Evolutionary conservation across 2,888 invertebrate species (phyloP).

Genomic region (Lypha dubia): DNA sequence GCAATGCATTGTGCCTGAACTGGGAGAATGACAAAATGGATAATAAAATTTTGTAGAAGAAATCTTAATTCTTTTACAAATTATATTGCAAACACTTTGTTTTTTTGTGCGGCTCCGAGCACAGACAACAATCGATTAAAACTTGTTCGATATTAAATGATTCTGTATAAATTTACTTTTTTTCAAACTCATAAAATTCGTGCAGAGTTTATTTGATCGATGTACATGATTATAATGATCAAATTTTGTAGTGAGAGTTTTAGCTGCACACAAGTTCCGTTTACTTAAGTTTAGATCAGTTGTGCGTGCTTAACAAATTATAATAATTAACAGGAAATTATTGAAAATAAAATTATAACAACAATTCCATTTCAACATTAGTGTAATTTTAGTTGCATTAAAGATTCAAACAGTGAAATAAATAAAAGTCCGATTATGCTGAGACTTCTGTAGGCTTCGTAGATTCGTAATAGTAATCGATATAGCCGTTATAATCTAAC

Average conservation of each 20-base stretch:
- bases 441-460: no score
- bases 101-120: not conserved
- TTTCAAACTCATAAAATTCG: not conserved
- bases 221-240: conserved; percentile 6
- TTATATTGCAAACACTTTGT: conserved; percentile 29
- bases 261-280: no score
- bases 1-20: no score
- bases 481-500: no score
- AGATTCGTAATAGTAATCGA: no score
- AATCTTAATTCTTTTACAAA: no score
- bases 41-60: no score
- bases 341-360: not conserved
- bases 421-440: no score
- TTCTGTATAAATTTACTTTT: not conserved
- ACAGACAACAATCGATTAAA: not conserved
- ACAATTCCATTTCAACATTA: not conserved
- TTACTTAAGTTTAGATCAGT: not conserved
- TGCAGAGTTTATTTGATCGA: conserved; percentile 10
- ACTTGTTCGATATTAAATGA: not conserved
- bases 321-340: conserved; percentile 52
- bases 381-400: no score
- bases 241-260: conserved; percentile 65
- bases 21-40: no score
- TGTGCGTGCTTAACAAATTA: conserved; percentile 71
- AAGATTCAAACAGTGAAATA: no score